Evolutionary conservation across 1,140 invertebrate genomes (phyloP), one percentile per base, ranked within the genome.

Genomic region (Drosophila pachea): DNA sequence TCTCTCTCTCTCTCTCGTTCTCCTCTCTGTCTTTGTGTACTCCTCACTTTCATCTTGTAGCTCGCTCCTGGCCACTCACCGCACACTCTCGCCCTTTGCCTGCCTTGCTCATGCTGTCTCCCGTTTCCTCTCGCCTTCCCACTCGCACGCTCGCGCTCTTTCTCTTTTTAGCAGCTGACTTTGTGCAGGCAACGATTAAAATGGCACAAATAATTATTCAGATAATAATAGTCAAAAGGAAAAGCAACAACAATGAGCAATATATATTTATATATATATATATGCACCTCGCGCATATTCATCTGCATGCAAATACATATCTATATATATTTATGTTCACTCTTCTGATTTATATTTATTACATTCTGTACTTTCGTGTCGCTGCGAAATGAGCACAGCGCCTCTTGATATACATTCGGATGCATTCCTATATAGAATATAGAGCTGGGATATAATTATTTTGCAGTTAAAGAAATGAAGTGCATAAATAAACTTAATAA

Each of bases 261-360:
- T 43, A 43, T 14, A 43, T 43, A 16, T 14, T 7, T 43, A 2
- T 2, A 2, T 40, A 40, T 40, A n/a, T n/a, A n/a, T 40, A 7
- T 11, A 40, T 40, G 6, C 9, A 40, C n/a, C n/a, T 22, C 22
- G 22, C 22, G 22, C 3, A 22, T 22, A 22, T 22, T 22, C 22
- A 22, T 22, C 22, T 22, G 22, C 1, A 22, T 22, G 22, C 22
- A 3, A 22, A 22, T 12, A 12, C 4, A 12, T 12, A 14, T 43
- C 12, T 43, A 12, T 14, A n/a, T 14, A 42, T 43, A 5, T 5
- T 9, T 14, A 14, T 8, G 29, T 33, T n/a, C 38, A 43, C 31
- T 29, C 9, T 58, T 43, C 38, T 47, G 31, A 54, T 70, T 66
- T 70, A 70, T 70, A 66, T 70, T 66, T 66, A 70, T 60, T 59